Conservation (phyloP, 2,888 invertebrate species). For the Pseudococcus longispinus region DNA sequence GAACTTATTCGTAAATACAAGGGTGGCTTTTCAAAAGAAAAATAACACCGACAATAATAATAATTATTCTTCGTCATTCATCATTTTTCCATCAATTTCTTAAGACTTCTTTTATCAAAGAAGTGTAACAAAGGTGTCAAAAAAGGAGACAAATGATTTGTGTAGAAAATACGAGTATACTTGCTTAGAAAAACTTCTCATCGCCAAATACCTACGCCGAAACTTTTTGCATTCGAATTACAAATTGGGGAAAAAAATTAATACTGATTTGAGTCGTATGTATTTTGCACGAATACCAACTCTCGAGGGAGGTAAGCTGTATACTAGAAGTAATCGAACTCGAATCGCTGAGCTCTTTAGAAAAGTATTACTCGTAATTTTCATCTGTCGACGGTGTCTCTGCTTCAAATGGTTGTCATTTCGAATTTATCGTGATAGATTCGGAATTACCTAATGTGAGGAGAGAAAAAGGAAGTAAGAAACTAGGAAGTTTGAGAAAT, state of each 20-base stretch:
- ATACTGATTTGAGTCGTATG: background rate
- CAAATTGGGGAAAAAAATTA: background rate
- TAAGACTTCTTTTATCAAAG: background rate
- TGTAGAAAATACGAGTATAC: background rate
- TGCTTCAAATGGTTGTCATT: background rate
- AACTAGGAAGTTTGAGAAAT: background rate
- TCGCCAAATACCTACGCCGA: background rate
- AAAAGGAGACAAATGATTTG: conserved; percentile 15
- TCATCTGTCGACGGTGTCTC: background rate
- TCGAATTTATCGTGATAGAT: background rate
- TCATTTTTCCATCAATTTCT: conserved; percentile 10
- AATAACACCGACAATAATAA: background rate
- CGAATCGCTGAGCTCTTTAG: background rate
- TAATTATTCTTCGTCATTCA: conserved; percentile 2
- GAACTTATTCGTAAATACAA: background rate
- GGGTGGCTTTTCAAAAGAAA: background rate
- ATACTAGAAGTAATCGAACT: background rate
- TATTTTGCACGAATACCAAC: background rate
- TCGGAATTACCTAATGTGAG: background rate
- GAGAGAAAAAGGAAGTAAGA: background rate
- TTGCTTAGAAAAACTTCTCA: background rate
- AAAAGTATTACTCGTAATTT: background rate
- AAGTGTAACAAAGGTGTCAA: background rate
- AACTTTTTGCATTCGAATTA: background rate
- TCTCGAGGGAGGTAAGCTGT: background rate